Conservation (phyloP, 2,113 vertebrate species). For the Mus spicilegus region DNA sequence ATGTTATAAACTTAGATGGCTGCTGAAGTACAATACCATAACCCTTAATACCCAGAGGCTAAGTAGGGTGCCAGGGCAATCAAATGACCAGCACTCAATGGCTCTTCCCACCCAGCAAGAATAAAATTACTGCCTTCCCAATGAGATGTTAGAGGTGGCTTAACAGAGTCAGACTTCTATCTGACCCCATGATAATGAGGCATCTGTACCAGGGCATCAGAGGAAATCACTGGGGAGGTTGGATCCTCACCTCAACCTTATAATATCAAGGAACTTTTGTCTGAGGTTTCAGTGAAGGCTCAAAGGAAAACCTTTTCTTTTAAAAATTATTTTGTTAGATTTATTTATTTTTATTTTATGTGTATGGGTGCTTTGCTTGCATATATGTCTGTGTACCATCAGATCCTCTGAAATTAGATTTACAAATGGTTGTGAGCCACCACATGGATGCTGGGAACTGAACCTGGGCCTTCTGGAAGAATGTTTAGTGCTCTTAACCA, state of each 20-base stretch:
- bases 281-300: not conserved
- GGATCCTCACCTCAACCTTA: not conserved
- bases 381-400: not conserved
- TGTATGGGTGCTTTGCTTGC: not conserved
- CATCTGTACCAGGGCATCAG: not conserved
- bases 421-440: not conserved
- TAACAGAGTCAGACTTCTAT: not conserved
- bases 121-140: not conserved
- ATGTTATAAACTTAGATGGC: constrained; percentile 15
- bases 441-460: not conserved
- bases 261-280: not conserved
- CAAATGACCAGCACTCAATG: not conserved
- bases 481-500: not conserved
- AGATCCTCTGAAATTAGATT: not conserved
- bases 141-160: not conserved
- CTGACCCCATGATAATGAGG: not conserved
- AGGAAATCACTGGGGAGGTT: not conserved
- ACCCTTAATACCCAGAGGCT: not conserved
- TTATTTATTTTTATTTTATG: not conserved
- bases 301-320: not conserved
- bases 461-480: not conserved
- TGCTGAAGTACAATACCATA: not conserved
- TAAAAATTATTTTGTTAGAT: not conserved
- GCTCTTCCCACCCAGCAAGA: not conserved
- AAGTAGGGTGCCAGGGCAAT: not conserved